These are phyloP conservation scores for Dipus sagitta DNA, from an alignment of 2,797 vertebrate genomes.

Conservation along the genomic window DNA sequence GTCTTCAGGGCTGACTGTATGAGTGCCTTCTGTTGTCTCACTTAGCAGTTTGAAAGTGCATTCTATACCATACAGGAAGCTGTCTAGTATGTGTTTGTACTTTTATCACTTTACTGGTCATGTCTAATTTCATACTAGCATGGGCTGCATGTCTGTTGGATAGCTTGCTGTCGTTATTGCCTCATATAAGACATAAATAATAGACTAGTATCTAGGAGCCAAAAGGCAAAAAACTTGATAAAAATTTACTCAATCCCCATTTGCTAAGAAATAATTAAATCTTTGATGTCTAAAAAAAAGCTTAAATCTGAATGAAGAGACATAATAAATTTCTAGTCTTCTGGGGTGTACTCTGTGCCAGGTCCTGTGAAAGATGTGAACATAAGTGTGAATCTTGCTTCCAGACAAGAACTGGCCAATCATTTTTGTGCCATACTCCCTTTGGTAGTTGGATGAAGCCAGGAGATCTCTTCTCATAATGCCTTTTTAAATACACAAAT, in stretches of 20 bases:
- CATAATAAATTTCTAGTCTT: not conserved
- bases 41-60: conserved; percentile 49
- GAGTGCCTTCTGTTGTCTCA: conserved; percentile 73
- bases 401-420: not conserved
- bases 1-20: conserved; percentile 23
- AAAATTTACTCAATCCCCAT: not conserved
- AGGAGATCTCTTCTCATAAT: not conserved
- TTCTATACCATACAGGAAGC: conserved; percentile 55
- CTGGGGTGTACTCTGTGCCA: not conserved
- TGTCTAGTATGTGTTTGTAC: not conserved
- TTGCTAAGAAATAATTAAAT: not conserved
- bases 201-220: not conserved
- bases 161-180: not conserved
- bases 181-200: not conserved
- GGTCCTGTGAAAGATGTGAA: not conserved
- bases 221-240: not conserved
- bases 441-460: not conserved
- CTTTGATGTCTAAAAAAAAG: not conserved
- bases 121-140: conserved; percentile 73
- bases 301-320: not conserved
- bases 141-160: not conserved
- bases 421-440: not conserved
- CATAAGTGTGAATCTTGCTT: not conserved
- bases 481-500: conserved; percentile 8
- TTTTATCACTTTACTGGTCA: conserved; percentile 5